Conservation (phyloP, 1,140 invertebrate species). For the Drosophila tsacasi region DNA sequence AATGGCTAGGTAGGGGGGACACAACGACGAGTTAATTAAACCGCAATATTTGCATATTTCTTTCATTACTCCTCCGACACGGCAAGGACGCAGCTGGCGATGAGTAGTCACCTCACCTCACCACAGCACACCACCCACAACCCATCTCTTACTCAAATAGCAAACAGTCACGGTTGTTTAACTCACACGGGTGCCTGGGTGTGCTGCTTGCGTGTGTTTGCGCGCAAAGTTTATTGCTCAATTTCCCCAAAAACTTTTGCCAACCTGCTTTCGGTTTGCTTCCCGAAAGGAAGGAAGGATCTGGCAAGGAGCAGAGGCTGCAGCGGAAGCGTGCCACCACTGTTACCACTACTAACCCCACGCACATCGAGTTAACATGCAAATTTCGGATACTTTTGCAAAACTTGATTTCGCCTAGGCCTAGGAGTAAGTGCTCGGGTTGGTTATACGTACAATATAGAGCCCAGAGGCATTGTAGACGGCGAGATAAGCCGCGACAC, state of each 20-base stretch:
- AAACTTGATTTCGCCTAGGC: constrained; percentile 60
- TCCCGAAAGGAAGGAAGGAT: neutral
- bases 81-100: constrained; percentile 27
- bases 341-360: constrained; percentile 37
- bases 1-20: constrained; percentile 6
- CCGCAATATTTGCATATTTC: constrained; percentile 81
- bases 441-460: neutral
- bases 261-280: constrained; percentile 51
- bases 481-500: constrained; percentile 71
- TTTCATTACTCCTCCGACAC: constrained; percentile 51
- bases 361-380: constrained; percentile 76
- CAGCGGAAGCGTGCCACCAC: constrained; percentile 29
- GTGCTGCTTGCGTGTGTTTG: constrained; percentile 24
- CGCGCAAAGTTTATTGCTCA: constrained; percentile 78
- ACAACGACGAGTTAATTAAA: constrained; percentile 74
- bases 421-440: constrained; percentile 4
- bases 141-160: constrained; percentile 12
- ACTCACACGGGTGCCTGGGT: constrained; percentile 17
- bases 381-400: constrained; percentile 75
- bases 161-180: constrained; percentile 54
- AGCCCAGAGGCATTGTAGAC: constrained; percentile 52
- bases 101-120: constrained; percentile 21
- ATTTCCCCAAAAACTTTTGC: constrained; percentile 75
- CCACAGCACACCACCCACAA: neutral
- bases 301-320: constrained; percentile 8